Base-by-base conservation (phyloP, 2,888 invertebrate species). In the Chalcis sispes region DNA sequence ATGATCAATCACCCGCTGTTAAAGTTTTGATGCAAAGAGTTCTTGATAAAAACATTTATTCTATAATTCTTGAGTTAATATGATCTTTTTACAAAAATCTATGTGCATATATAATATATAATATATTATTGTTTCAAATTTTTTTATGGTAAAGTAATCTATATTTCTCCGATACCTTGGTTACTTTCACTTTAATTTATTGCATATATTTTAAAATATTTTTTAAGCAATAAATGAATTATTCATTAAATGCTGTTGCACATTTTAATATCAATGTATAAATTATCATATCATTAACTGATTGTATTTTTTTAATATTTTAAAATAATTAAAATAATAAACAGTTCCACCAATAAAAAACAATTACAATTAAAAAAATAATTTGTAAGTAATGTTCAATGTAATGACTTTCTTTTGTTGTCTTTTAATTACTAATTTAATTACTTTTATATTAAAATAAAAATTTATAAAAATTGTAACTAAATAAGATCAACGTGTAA, bases 1-100 rank as follows among this genome's bases (percentile, higher is more conserved):
- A 67, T 56, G 56, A 67, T 67, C 42, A 67, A 42, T 66, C 18
- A 56, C 27, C 20, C 15, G 56, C 42, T 46, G 56, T 42, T 18
- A 42, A 13, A 36, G 36, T 5, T 20, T 32, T 10, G 36, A 23
- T 36, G 2, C 13, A 27, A 7, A 20, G 50, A 10, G 3, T 50
- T 50, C 3, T 18, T 1, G 15, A 5, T 8, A 3, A 32, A 42
- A 2, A 15, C 42, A 42, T 13, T 42, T 42, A 2, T 15, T 42
- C 15, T 42, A 2, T 8, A 40, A 36, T 20, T 40, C 15, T 42
- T 42, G 42, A n/a, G n/a, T n/a, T n/a, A n/a, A n/a, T n/a, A n/a
- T n/a, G n/a, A n/a, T n/a, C n/a, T 42, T 42, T 48, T 64, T 18
- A 4, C 13, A 59, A 40, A 59, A 59, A 59, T 29, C 13, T 20